A percentile compares a stretch with the other conserved stretches of the same genome.
phyloP scores from a whole-genome alignment of 1,140 invertebrate genomes.

The Gryon sp. region DNA sequence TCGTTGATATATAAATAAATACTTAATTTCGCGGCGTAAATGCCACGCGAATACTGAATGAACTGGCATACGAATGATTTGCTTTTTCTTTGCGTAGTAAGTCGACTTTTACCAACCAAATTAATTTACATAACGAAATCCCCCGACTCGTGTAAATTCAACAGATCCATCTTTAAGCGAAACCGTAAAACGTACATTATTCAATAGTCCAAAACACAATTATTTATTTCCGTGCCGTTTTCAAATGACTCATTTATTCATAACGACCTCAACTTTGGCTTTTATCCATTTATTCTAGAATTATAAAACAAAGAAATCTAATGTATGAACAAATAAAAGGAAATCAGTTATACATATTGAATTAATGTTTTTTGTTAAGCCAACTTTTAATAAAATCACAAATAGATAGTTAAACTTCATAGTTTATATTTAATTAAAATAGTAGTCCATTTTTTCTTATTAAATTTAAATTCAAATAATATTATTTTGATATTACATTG shows the following conservation, averaged over 20 bases:
- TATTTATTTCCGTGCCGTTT: not conserved
- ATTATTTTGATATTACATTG: too few species aligned
- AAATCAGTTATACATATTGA: too few species aligned
- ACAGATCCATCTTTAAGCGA: not conserved
- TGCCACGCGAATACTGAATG: slow-evolving; percentile 21
- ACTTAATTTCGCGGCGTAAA: slow-evolving; percentile 13
- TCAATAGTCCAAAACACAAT: not conserved
- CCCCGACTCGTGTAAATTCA: not conserved
- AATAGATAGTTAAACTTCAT: too few species aligned
- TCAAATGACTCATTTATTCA: slow-evolving; percentile 3
- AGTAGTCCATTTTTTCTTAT: too few species aligned
- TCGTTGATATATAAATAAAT: slow-evolving; percentile 23
- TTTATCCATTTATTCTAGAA: too few species aligned
- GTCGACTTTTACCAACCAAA: not conserved
- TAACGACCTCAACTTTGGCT: too few species aligned
- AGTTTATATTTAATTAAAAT: too few species aligned
- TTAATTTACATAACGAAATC: slow-evolving; percentile 9
- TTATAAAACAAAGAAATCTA: too few species aligned
- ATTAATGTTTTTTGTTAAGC: too few species aligned
- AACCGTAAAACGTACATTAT: slow-evolving; percentile 3
- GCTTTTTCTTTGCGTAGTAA: slow-evolving; percentile 4
- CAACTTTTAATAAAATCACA: too few species aligned
- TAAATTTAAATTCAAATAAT: too few species aligned
- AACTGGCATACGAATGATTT: not conserved
- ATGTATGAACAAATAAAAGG: too few species aligned